phyloP scores from a whole-genome alignment of 2,888 invertebrate genomes.

The Leptura quadrifasciata region DNA sequence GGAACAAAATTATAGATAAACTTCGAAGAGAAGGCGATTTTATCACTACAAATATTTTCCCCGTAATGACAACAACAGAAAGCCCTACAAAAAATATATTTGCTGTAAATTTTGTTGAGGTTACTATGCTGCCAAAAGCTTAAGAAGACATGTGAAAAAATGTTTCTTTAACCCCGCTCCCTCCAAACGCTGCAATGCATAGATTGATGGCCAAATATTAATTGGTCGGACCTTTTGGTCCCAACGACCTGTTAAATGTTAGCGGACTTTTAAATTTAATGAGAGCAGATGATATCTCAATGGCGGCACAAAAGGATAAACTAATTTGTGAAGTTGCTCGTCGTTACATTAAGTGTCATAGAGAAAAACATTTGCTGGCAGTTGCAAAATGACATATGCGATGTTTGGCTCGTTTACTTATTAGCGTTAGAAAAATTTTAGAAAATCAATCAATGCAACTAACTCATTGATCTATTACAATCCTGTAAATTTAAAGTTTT shows the following conservation, averaged over 20 bases:
- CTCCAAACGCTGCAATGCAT: neutral
- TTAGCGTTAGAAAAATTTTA: neutral
- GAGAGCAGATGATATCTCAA: slow-evolving; percentile 48
- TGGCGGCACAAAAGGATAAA: slow-evolving; percentile 52
- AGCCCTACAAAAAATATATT: slow-evolving; percentile 6
- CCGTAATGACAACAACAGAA: slow-evolving; percentile 25
- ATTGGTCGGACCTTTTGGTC: slow-evolving; percentile 52
- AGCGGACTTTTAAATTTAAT: slow-evolving; percentile 49
- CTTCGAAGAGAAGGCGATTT: slow-evolving; percentile 40
- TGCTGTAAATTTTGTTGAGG: slow-evolving; percentile 36
- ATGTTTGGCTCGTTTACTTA: slow-evolving; percentile 39
- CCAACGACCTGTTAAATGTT: slow-evolving; percentile 47
- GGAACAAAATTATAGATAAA: slow-evolving; percentile 49
- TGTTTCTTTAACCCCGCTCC: neutral
- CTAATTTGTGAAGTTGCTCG: slow-evolving; percentile 55
- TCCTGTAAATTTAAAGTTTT: neutral
- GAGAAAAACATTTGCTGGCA: slow-evolving; percentile 48
- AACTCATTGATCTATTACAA: neutral
- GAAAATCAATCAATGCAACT: neutral
- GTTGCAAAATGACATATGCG: slow-evolving; percentile 52
- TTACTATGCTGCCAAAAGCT: slow-evolving; percentile 25
- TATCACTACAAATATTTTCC: slow-evolving; percentile 15
- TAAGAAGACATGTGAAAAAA: no score
- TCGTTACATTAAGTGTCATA: slow-evolving; percentile 42
- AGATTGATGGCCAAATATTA: slow-evolving; percentile 33